Conservation (phyloP, 2,888 invertebrate species). For the Serrognathus titanus region DNA sequence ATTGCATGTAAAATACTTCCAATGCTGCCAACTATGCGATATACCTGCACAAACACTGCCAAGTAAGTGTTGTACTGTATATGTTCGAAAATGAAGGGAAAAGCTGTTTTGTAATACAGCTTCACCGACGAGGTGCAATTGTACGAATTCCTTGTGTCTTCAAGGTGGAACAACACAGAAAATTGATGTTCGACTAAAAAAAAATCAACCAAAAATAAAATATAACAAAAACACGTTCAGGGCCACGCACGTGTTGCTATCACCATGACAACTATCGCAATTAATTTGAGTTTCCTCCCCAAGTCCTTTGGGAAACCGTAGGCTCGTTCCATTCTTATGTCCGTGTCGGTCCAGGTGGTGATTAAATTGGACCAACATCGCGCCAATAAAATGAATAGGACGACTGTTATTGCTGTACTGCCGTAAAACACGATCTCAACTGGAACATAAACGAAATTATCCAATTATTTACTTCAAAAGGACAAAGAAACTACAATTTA, state of each 20-base stretch:
- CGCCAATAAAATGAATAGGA: conserved; percentile 53
- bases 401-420: conserved; percentile 52
- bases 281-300: conserved; percentile 39
- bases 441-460: conserved; percentile 23
- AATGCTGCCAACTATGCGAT: not conserved
- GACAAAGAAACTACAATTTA: too few relatives aligned
- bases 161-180: conserved; percentile 4
- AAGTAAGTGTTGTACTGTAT: conserved; percentile 20
- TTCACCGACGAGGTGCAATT: conserved; percentile 9
- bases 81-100: conserved; percentile 20
- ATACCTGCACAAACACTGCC: conserved; percentile 24
- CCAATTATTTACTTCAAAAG: too few relatives aligned
- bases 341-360: conserved; percentile 44
- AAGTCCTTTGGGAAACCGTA: conserved; percentile 33
- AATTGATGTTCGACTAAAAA: conserved; percentile 9
- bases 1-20: not conserved
- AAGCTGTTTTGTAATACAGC: conserved; percentile 10
- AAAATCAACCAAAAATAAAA: not conserved
- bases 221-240: too few relatives aligned
- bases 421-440: conserved; percentile 55
- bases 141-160: not conserved
- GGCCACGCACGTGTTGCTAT: conserved; percentile 43
- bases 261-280: conserved; percentile 40
- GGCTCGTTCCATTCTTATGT: conserved; percentile 37
- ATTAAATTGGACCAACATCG: conserved; percentile 49